Base-by-base conservation (phyloP, 2,113 vertebrate species). In the Myxocyprinus asiaticus region DNA sequence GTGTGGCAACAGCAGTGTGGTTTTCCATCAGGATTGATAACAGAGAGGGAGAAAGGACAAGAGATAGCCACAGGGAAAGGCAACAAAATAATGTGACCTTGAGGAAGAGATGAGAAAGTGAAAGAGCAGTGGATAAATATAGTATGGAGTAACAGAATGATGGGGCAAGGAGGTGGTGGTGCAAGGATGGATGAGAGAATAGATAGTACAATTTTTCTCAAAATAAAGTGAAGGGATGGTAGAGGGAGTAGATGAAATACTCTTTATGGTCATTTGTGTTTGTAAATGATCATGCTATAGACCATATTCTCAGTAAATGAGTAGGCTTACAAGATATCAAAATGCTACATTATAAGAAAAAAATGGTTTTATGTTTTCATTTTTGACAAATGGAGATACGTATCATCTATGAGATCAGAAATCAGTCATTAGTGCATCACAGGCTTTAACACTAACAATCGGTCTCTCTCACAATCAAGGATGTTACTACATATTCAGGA, bases 1-100 rank as follows among this genome's bases (percentile, higher is more conserved):
- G 12, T 67, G 47, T 67, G 58, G 65, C 33, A 73, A 33, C n/a
- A 65, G 43, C 58, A 17, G 67, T 79, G 56, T 79, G 47, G 67
- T 51, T 76, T 33, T 76, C 59, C 80, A 76, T 71, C 59, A 65
- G 80, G n/a, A 63, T 43, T 77, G 67, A 77, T 77, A 56, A 69
- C 56, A 65, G 66, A 14, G 68, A 14, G 68, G 33, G 59, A 71
- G 11, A 58, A 74, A 77, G 58, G 56, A 76, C 42, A 59, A 65
- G n/a, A 74, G 62, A 74, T 56, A 65, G 62, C 62, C 43, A 42
- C 1, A 7, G 15, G 68, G 10, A 65, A 15, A 15, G 56, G 9
- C 12, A 22, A 44, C 61, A 15, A 48, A 14, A 61, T 17, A 8
- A 62, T 4, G 33, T 63, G 73, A 56, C 74, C 74, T 65, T 76